These are phyloP conservation scores for Adineta ricciae DNA, from an alignment of 2,888 invertebrate species.

Conservation along the genomic window DNA sequence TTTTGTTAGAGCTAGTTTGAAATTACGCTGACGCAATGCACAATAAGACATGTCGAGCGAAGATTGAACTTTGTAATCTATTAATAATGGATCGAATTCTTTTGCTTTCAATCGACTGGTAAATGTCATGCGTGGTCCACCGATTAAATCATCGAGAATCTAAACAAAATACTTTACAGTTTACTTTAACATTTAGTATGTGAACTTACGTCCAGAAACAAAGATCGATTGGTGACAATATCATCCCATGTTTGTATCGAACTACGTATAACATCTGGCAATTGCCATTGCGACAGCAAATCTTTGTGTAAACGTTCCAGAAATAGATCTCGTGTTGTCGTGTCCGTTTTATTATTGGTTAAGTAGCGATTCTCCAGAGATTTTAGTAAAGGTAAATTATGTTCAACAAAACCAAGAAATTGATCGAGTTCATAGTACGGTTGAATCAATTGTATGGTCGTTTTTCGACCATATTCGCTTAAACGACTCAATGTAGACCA, in stretches of 20 bases:
- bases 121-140: background rate
- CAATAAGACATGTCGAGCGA: constrained; percentile 23
- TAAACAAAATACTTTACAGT: background rate
- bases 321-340: background rate
- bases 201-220: constrained; percentile 26
- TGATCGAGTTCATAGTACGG: constrained; percentile 8
- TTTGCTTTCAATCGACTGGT: constrained; percentile 5
- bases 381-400: constrained; percentile 9
- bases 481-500: background rate
- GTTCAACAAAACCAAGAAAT: background rate
- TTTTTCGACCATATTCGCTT: constrained; percentile 13
- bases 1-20: constrained; percentile 28
- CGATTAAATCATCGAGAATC: background rate
- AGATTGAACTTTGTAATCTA: constrained; percentile 23
- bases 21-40: constrained; percentile 32
- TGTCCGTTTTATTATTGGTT: constrained; percentile 8
- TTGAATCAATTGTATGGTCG: background rate
- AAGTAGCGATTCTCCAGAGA: background rate
- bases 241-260: constrained; percentile 33
- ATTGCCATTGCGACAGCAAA: background rate
- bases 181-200: too few species aligned
- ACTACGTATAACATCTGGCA: constrained; percentile 28
- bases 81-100: background rate
- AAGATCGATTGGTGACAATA: constrained; percentile 32
- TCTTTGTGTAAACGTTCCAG: background rate